These are phyloP conservation scores for Cepphus grylle DNA, from an alignment of 2,113 vertebrate species.

Conservation along the genomic window DNA sequence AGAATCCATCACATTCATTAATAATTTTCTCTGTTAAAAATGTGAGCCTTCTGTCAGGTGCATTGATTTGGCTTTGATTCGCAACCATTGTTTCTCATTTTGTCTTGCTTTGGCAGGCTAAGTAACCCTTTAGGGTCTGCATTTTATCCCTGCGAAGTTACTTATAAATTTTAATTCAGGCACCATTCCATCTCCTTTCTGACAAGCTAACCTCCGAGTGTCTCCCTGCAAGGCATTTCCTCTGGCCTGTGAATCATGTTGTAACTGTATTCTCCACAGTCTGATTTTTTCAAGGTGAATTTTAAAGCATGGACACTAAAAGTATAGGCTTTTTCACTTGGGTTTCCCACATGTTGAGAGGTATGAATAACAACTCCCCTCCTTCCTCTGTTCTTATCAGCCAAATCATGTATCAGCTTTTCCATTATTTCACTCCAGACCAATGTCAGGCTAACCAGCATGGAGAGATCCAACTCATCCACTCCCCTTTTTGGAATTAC, in stretches of 20 bases:
- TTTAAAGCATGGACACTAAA: neutral
- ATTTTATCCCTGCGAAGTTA: neutral
- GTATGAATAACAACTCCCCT: neutral
- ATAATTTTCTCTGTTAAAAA: neutral
- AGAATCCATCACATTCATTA: neutral
- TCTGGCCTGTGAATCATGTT: neutral
- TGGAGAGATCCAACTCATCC: neutral
- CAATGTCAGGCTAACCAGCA: neutral
- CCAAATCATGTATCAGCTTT: neutral
- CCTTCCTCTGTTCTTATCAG: neutral
- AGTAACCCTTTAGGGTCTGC: neutral
- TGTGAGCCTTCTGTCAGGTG: neutral
- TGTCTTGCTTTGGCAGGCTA: neutral
- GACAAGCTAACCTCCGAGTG: neutral
- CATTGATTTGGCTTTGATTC: neutral
- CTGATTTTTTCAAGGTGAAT: neutral
- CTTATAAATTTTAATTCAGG: neutral
- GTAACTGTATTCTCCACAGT: neutral
- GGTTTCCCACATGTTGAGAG: neutral
- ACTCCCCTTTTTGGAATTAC: neutral
- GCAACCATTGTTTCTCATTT: neutral
- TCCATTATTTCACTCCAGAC: neutral
- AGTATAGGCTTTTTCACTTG: neutral
- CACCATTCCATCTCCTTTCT: neutral
- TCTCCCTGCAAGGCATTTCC: neutral